phyloP scores from a whole-genome alignment of 2,797 vertebrate species.

The Sarcophilus harrisii region DNA sequence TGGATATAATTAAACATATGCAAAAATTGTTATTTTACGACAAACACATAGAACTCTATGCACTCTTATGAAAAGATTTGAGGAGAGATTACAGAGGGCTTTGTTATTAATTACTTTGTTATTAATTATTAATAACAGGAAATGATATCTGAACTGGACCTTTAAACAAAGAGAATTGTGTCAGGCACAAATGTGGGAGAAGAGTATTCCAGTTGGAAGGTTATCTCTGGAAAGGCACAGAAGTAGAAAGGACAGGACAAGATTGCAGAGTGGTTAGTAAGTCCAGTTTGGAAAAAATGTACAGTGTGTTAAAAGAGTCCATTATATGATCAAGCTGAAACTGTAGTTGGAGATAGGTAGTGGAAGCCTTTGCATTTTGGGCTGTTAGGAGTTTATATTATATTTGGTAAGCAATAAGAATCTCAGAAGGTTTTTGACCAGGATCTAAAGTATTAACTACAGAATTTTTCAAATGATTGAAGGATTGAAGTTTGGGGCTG shows the following conservation, averaged over 20 bases:
- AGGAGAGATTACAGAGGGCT: background rate
- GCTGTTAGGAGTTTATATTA: background rate
- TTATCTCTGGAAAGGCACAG: background rate
- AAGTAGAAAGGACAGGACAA: background rate
- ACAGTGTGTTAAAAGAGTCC: background rate
- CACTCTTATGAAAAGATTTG: background rate
- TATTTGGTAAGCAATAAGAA: background rate
- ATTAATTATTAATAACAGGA: background rate
- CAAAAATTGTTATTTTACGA: background rate
- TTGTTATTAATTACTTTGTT: background rate
- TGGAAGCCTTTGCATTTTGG: background rate
- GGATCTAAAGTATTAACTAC: background rate
- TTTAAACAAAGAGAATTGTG: background rate
- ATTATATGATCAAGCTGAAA: background rate
- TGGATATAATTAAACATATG: background rate
- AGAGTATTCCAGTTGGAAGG: background rate
- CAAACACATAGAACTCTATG: background rate
- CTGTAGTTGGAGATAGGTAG: background rate
- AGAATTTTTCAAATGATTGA: background rate
- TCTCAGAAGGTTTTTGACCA: background rate
- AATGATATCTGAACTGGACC: background rate
- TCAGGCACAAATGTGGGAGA: background rate
- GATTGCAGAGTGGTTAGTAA: background rate
- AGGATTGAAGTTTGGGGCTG: background rate
- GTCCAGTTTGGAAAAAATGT: background rate